phyloP scores from a whole-genome alignment of 2,888 invertebrate species.

The Acrobasis suavella region DNA sequence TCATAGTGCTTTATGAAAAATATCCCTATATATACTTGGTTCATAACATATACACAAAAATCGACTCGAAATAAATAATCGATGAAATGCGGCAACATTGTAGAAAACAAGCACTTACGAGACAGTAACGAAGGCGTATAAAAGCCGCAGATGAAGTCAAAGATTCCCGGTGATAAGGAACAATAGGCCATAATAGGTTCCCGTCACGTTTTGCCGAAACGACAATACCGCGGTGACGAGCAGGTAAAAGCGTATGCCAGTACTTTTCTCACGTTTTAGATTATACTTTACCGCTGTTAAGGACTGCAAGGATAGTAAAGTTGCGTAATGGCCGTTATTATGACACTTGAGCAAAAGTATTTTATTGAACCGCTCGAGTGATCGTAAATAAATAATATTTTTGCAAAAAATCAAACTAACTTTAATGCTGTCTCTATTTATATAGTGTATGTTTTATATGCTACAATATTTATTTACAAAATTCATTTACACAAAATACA shows the following conservation, averaged over 20 bases:
- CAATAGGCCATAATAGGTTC: slow-evolving; percentile 65
- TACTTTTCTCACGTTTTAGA: slow-evolving; percentile 2
- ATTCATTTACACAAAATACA: too few relatives aligned
- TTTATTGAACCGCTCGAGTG: too few relatives aligned
- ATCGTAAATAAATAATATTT: too few relatives aligned
- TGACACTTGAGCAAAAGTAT: too few relatives aligned
- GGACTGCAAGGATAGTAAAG: neutral
- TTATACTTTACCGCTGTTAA: neutral
- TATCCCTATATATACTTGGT: too few relatives aligned
- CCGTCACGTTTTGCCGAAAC: slow-evolving; percentile 58
- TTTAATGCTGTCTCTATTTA: too few relatives aligned
- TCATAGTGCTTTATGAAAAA: too few relatives aligned
- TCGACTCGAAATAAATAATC: neutral
- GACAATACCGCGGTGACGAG: slow-evolving; percentile 37
- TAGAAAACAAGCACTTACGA: slow-evolving; percentile 3
- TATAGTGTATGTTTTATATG: too few relatives aligned
- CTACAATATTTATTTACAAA: too few relatives aligned
- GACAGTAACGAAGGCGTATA: slow-evolving; percentile 31
- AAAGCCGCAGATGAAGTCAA: slow-evolving; percentile 46
- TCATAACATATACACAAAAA: too few relatives aligned
- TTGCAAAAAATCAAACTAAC: too few relatives aligned
- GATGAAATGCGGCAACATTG: neutral
- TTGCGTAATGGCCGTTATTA: neutral
- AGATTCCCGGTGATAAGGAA: slow-evolving; percentile 54
- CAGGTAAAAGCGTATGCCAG: slow-evolving; percentile 44